Base-by-base conservation (phyloP, 2,113 vertebrate genomes). In the Xiphophorus maculatus region DNA sequence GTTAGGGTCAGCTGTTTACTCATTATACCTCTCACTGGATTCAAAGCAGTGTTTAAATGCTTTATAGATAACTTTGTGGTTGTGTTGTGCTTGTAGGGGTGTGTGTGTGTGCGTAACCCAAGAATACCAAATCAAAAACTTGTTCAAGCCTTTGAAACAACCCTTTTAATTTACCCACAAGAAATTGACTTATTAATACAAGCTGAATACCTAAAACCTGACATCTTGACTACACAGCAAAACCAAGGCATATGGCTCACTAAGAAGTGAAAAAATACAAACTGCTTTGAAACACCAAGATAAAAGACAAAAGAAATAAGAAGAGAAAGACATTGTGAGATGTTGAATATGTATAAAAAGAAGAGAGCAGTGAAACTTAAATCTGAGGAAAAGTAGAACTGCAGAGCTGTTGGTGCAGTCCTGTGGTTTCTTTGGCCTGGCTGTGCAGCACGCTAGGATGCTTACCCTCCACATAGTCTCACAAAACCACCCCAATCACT, bases 401-500 rank as follows among this genome's bases (percentile, higher is more conserved):
- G 70, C 77, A 84, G 79, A 66, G 61, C 71, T 81, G 76, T 68
- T 85, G 87, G 66, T 82, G 84, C 79, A 85, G 88, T 64, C 77
- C 71, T 91, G 91, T 84, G 91, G 91, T 92, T 91, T 89, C 77
- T 69, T 81, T 88, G 88, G 84, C 81, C 80, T 13, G 83, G 87
- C 80, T 80, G 84, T 90, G 87, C 78, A 91, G 85, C 89, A 91
- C 88, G 77, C 88, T 64, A 90, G 30, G 80, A 89, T 90, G 83
- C 87, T 87, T 90, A 91, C 90, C 90, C 91, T 92, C 90, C 90
- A 84, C 88, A 85, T 63, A 85, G 88, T 82, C 68, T 84, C 76
- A 82, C 87, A 91, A 90, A 91, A 89, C 83, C 90, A 88, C 81
- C 75, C 82, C 90, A 89, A 93, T 93, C 84, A 90, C 88, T 93